Evolutionary conservation across 1,140 invertebrate genomes (phyloP), one percentile per base, ranked within the genome.

Genomic region (Nixonia krombeini): DNA sequence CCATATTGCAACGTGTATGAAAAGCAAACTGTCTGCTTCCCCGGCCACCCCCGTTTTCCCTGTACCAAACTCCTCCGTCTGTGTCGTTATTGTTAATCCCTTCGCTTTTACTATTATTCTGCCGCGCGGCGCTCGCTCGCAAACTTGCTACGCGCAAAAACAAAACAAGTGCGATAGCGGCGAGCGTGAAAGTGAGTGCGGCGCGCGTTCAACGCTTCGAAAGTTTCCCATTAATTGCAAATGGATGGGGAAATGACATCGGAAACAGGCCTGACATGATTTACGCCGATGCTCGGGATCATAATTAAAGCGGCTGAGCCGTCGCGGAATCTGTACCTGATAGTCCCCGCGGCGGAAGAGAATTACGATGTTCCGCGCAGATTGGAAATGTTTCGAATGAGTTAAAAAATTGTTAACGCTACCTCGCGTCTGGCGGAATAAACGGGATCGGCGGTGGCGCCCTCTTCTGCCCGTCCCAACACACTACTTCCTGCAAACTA

Each of bases 11-110:
- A 28, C 31, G 12, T 31, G 16, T 13, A 38, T 68, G 52, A 62
- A 57, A 52, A 65, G 61, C 46, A 52, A 59, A 67, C 56, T 57
- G 53, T 47, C 57, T 57, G 26, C 46, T 28, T 52, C 51, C 38
- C 29, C 46, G 33, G 44, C 45, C 57, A 50, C 55, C 40, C 42
- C 25, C 28, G n/a, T n/a, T n/a, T n/a, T 56, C 26, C 42, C 50
- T 53, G 25, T 41, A 25, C 31, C 42, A 46, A 38, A 55, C 31
- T 49, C 50, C 53, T 53, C 46, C 44, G 52, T 26, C 45, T 35
- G 44, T 40, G 40, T 47, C 55, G 28, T 46, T 42, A 65, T 70
- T 70, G 67, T 70, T 65, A 70, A 70, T 70, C 52, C 61, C 61
- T 56, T 29, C 33, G 49, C 52, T 47, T 57, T 65, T 65, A 55